phyloP scores from a whole-genome alignment of 2,797 vertebrate genomes.

The Ctenopoma multispine region DNA sequence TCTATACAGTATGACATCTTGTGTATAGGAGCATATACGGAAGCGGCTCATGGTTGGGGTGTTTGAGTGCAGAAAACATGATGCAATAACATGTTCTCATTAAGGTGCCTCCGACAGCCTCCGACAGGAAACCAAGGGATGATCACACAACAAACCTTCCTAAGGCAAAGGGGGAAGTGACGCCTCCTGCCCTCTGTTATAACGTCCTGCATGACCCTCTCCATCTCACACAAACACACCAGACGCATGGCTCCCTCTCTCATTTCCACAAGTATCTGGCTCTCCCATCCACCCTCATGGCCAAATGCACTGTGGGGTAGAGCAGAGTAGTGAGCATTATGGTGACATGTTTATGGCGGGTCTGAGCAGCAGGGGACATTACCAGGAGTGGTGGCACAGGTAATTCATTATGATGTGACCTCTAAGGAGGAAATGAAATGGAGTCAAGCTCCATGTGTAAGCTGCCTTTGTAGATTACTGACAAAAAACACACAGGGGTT shows the following conservation, averaged over 20 bases:
- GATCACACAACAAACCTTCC: conserved; percentile 90
- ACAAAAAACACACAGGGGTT: conserved; percentile 51
- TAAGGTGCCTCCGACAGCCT: conserved; percentile 35
- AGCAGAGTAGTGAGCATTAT: conserved; percentile 94
- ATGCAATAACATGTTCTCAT: conserved; percentile 53
- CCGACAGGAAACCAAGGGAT: conserved; percentile 69
- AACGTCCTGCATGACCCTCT: conserved; percentile 51
- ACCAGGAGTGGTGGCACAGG: conserved; percentile 91
- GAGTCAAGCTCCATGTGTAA: conserved; percentile 71
- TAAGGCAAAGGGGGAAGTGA: conserved; percentile 89
- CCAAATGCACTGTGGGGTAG: conserved; percentile 85
- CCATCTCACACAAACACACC: conserved; percentile 19
- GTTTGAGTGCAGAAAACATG: conserved; percentile 32
- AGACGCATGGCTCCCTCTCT: conserved; percentile 56
- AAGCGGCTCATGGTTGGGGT: conserved; percentile 6
- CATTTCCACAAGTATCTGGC: conserved; percentile 71
- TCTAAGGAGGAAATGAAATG: conserved; percentile 84
- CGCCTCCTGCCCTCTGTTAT: conserved; percentile 85
- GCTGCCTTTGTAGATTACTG: conserved; percentile 60
- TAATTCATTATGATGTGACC: conserved; percentile 93
- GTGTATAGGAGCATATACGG: neutral
- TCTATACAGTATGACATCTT: neutral
- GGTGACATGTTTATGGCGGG: conserved; percentile 97
- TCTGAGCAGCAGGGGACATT: conserved; percentile 89
- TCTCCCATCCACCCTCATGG: conserved; percentile 60